A percentile compares a stretch with the other conserved stretches of the same genome.
phyloP scores from a whole-genome alignment of 2,888 invertebrate species.

The Conomelus anceps region DNA sequence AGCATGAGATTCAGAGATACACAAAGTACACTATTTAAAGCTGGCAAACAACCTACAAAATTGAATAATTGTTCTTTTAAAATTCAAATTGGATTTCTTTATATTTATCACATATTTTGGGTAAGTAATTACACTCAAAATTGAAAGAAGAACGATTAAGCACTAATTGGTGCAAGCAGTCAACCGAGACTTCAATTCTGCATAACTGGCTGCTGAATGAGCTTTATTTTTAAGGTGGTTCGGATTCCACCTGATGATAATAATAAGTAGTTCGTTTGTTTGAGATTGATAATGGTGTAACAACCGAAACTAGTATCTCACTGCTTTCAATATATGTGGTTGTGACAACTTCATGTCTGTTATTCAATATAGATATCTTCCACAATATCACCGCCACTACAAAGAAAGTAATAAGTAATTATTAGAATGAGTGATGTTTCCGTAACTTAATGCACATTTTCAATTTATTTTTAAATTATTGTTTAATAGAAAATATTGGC shows the following conservation, averaged over 20 bases:
- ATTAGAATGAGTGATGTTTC: too few species aligned
- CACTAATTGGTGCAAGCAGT: background rate
- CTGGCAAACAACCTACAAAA: background rate
- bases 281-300: too few species aligned
- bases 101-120: background rate
- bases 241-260: background rate
- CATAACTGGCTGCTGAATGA: background rate
- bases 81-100: background rate
- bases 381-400: too few species aligned
- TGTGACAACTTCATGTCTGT: too few species aligned
- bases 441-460: too few species aligned
- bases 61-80: background rate
- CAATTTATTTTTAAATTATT: too few species aligned
- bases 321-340: too few species aligned
- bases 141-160: background rate
- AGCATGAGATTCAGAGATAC: background rate
- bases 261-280: background rate
- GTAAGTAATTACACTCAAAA: background rate
- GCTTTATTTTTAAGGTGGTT: background rate
- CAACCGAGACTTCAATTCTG: background rate
- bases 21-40: background rate
- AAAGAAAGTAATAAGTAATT: too few species aligned
- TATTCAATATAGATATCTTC: too few species aligned
- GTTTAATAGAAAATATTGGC: too few species aligned
- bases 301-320: too few species aligned